A percentile compares a stretch with the other conserved stretches of the same genome.
phyloP scores from a whole-genome alignment of 1,140 invertebrate species.

The Leptonema lineaticorne region DNA sequence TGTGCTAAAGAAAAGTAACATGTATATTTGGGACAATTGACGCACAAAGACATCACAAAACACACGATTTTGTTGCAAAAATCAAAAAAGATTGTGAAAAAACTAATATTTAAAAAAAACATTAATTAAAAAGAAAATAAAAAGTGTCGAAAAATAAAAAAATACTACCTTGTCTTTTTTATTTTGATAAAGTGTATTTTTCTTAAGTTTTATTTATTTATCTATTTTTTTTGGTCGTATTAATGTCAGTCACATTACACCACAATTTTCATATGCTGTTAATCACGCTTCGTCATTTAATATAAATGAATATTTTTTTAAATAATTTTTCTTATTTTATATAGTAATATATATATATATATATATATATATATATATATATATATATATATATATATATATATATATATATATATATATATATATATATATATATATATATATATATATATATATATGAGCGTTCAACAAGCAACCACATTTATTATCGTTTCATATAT shows the following conservation, averaged over 20 bases:
- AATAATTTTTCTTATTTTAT: too few relatives aligned
- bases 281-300: constrained; percentile 30
- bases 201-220: constrained; percentile 18
- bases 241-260: constrained; percentile 32
- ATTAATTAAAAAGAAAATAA: constrained; percentile 28
- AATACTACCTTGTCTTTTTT: constrained; percentile 42
- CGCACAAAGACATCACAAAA: constrained; percentile 23
- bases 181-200: constrained; percentile 13
- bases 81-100: too few relatives aligned
- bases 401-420: too few relatives aligned
- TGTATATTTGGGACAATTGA: too few relatives aligned
- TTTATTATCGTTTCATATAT: constrained; percentile 28
- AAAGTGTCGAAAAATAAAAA: neutral
- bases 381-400: too few relatives aligned
- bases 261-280: constrained; percentile 36
- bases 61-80: constrained; percentile 27
- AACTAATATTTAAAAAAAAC: neutral
- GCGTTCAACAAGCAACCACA: constrained; percentile 35
- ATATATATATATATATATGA: too few relatives aligned
- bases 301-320: too few relatives aligned
- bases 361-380: too few relatives aligned
- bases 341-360: too few relatives aligned
- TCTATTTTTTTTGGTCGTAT: constrained; percentile 18
- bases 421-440: too few relatives aligned
- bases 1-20: too few relatives aligned